Evolutionary conservation across 1,140 invertebrate genomes (phyloP).

Genomic region (Ostrea denselamellosa): DNA sequence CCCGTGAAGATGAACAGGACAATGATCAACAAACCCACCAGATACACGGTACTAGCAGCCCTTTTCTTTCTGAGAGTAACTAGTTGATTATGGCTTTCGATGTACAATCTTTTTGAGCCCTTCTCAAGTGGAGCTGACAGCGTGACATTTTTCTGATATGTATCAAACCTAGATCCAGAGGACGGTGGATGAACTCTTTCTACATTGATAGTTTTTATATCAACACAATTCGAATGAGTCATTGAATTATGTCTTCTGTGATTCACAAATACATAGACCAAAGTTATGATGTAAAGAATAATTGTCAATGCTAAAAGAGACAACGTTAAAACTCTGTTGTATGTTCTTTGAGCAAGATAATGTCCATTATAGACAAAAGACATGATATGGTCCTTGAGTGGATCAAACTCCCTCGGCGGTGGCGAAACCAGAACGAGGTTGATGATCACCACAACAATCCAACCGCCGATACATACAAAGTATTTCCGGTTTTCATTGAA

Average conservation of each 20-base stretch:
- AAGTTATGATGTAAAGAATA: background rate
- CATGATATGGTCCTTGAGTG: background rate
- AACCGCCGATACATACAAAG: background rate
- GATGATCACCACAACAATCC: background rate
- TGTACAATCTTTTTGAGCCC: background rate
- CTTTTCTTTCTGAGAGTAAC: background rate
- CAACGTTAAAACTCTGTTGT: background rate
- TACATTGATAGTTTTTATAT: background rate
- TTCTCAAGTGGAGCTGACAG: background rate
- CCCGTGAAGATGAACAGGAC: background rate
- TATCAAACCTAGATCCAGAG: background rate
- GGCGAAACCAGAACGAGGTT: background rate
- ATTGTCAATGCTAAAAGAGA: background rate
- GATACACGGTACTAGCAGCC: background rate
- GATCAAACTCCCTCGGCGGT: background rate
- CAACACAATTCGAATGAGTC: background rate
- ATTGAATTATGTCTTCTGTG: background rate
- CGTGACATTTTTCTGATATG: background rate
- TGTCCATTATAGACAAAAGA: background rate
- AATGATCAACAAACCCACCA: background rate
- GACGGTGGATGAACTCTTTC: background rate
- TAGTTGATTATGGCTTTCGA: background rate
- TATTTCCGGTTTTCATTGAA: background rate
- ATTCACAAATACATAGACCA: background rate
- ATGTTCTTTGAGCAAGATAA: background rate